Evolutionary conservation across 2,113 vertebrate genomes (phyloP).

Genomic region (Rhinoptilus africanus): DNA sequence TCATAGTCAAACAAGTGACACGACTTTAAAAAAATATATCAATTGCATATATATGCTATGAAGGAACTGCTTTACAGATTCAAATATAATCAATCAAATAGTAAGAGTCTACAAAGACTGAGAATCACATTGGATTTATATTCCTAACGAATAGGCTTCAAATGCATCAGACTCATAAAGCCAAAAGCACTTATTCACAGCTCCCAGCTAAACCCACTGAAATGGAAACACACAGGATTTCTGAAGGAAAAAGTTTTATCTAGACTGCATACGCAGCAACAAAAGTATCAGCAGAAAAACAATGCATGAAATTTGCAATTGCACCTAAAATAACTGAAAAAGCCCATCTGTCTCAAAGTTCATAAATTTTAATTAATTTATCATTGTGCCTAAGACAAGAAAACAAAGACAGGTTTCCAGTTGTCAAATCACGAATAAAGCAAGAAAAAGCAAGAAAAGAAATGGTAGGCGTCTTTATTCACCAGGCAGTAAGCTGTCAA

Average conservation of each 20-base stretch:
- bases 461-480: constrained; percentile 53
- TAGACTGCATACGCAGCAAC: neutral
- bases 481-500: constrained; percentile 75
- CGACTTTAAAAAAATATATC: neutral
- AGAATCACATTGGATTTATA: neutral
- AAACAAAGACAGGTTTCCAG: constrained; percentile 57
- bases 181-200: neutral
- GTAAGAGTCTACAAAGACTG: neutral
- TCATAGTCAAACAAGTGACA: neutral
- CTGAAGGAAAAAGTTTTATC: neutral
- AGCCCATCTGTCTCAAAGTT: neutral
- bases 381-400: neutral
- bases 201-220: neutral
- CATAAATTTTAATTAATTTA: neutral
- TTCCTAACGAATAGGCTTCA: neutral
- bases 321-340: neutral
- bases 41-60: neutral
- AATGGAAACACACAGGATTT: neutral
- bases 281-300: neutral
- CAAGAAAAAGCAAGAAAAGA: constrained; percentile 6
- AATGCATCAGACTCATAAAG: neutral
- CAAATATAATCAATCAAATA: neutral
- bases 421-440: constrained; percentile 29
- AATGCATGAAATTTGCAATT: neutral
- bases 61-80: neutral